Conservation (phyloP, 2,888 invertebrate genomes). For the Hydrotaea cyrtoneurina region DNA sequence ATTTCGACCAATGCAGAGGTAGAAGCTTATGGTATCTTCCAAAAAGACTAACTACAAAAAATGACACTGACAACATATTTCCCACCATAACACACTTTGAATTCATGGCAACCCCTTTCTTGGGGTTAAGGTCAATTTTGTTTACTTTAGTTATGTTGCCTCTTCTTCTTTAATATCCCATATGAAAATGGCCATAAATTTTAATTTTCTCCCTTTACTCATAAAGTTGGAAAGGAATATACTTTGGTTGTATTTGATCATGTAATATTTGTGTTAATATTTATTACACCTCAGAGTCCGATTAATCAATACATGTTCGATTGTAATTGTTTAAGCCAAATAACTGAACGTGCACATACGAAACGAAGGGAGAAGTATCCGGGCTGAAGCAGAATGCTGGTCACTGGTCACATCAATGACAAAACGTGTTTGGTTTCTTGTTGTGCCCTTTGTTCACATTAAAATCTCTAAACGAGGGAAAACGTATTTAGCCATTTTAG, state of each 20-base stretch:
- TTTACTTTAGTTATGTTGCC: background rate
- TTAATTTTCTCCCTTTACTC: slow-evolving; percentile 27
- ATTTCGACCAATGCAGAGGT: too few relatives aligned
- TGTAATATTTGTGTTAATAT: slow-evolving; percentile 42
- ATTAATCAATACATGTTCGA: slow-evolving; percentile 50
- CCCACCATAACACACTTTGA: too few relatives aligned
- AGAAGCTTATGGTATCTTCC: too few relatives aligned
- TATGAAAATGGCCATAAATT: slow-evolving; percentile 21
- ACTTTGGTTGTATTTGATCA: slow-evolving; percentile 15
- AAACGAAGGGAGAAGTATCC: background rate
- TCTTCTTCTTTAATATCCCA: background rate
- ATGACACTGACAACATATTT: too few relatives aligned
- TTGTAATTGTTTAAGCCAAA: slow-evolving; percentile 39
- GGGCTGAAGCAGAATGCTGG: background rate
- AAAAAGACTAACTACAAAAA: too few relatives aligned
- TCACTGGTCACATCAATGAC: too few relatives aligned
- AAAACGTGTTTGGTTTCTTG: background rate
- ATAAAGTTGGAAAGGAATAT: slow-evolving; percentile 22
- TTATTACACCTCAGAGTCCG: slow-evolving; percentile 44
- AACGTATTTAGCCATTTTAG: background rate
- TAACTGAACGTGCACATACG: background rate
- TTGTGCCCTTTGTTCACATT: slow-evolving; percentile 30
- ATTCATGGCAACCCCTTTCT: slow-evolving; percentile 21
- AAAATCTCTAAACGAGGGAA: slow-evolving; percentile 34
- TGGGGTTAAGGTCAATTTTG: background rate